Conservation (phyloP, 2,888 invertebrate genomes). For the Digitonthophagus gazella region DNA sequence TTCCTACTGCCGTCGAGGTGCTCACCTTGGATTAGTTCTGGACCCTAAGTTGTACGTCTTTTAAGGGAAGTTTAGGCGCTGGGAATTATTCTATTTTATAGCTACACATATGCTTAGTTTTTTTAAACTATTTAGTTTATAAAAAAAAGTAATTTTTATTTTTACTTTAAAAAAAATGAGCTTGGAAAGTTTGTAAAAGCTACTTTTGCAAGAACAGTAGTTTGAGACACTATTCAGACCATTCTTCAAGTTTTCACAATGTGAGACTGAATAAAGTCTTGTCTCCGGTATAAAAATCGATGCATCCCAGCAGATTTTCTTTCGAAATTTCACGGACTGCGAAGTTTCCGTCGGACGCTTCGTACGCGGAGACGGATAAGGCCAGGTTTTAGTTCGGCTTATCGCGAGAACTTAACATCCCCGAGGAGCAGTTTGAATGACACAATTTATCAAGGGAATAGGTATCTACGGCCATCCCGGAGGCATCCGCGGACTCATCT, state of each 20-base stretch:
- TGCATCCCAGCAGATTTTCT: not conserved
- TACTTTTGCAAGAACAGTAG: no score
- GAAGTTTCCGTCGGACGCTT: no score
- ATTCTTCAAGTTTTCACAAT: no score
- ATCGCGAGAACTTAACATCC: not conserved
- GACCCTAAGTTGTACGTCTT: conserved; percentile 8
- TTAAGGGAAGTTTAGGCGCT: not conserved
- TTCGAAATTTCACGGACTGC: not conserved
- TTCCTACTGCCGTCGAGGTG: conserved; percentile 1
- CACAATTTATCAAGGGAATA: conserved; percentile 12
- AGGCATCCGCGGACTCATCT: not conserved
- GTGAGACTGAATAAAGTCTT: no score
- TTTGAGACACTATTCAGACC: no score
- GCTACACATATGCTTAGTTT: no score
- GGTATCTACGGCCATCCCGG: not conserved
- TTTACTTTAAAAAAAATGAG: no score
- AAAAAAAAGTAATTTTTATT: no score
- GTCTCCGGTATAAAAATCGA: not conserved
- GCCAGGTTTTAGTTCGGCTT: not conserved
- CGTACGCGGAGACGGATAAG: not conserved
- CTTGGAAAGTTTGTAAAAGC: no score
- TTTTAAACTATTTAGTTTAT: no score
- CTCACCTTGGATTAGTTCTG: conserved; percentile 11
- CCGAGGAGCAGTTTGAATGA: conserved; percentile 3
- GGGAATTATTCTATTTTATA: no score